Evolutionary conservation across 2,113 vertebrate genomes (phyloP).

Genomic region (Nansenia antarctica): DNA sequence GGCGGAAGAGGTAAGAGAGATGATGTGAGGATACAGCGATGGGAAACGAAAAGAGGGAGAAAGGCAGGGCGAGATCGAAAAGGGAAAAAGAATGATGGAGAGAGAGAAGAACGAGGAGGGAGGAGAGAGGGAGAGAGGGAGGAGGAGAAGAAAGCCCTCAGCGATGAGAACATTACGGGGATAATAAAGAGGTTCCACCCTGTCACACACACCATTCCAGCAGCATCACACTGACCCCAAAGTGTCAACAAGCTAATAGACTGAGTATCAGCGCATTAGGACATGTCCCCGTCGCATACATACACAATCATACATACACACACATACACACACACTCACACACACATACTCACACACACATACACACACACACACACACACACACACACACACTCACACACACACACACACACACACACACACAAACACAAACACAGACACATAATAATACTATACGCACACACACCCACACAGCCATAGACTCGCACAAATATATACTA

Average conservation of each 20-base stretch:
- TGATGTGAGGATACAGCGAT: background rate
- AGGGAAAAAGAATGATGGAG: background rate
- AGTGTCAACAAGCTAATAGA: constrained; percentile 79
- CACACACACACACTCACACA: background rate
- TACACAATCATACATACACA: background rate
- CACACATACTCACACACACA: background rate
- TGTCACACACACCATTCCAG: constrained; percentile 74
- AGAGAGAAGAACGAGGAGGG: constrained; percentile 13
- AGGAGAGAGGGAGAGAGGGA: background rate
- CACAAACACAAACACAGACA: constrained; percentile 52
- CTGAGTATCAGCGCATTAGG: constrained; percentile 68
- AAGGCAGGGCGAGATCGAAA: constrained; percentile 10
- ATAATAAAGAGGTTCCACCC: constrained; percentile 78
- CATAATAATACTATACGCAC: too few species aligned
- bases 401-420: background rate
- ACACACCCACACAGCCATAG: constrained; percentile 30
- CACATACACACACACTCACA: constrained; percentile 1
- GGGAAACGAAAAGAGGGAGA: constrained; percentile 4
- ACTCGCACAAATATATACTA: too few species aligned
- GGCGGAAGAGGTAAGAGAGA: background rate
- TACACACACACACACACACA: constrained; percentile 2
- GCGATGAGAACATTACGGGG: constrained; percentile 74
- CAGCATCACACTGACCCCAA: constrained; percentile 74
- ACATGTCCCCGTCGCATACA: constrained; percentile 37
- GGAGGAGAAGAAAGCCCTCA: constrained; percentile 44